Percentiles rank a stretch among this genome's conserved stretches.
Evolutionary conservation across 2,113 vertebrate genomes (phyloP).

Genomic region (Hypanus sabinus): DNA sequence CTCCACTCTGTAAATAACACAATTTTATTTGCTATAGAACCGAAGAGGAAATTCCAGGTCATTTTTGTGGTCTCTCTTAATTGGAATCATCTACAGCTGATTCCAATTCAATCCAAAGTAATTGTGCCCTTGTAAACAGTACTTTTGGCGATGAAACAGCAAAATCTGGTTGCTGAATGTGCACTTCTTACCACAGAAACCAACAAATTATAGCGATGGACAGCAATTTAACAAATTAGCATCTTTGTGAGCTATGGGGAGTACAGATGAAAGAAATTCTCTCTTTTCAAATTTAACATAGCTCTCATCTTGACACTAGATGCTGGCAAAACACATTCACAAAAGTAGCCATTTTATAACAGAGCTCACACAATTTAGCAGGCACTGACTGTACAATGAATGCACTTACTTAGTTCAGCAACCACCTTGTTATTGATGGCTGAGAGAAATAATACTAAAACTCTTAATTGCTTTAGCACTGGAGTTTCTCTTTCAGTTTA

Average conservation of each 20-base stretch:
- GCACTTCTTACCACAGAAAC: background rate
- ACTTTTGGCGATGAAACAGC: background rate
- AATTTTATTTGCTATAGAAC: background rate
- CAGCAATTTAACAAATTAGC: slow-evolving; percentile 61
- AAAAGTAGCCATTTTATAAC: slow-evolving; percentile 63
- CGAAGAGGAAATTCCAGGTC: background rate
- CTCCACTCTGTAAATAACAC: background rate
- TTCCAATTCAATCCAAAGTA: background rate
- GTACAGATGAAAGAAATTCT: slow-evolving; percentile 66
- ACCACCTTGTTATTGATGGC: slow-evolving; percentile 50
- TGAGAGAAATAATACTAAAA: slow-evolving; percentile 52
- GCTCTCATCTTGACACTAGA: slow-evolving; percentile 47
- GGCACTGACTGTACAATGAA: slow-evolving; percentile 52
- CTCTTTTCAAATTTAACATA: slow-evolving; percentile 48
- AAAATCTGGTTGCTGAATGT: background rate
- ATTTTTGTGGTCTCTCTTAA: background rate
- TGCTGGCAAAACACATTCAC: slow-evolving; percentile 56
- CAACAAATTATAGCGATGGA: slow-evolving; percentile 48
- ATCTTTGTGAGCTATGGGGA: slow-evolving; percentile 46
- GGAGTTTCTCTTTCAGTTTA: slow-evolving; percentile 43
- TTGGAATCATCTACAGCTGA: background rate
- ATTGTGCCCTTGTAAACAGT: slow-evolving; percentile 10
- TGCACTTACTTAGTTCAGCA: slow-evolving; percentile 46
- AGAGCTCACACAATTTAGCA: slow-evolving; percentile 54
- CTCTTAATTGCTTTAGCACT: slow-evolving; percentile 61